These are phyloP conservation scores for Gymnocheta viridis DNA, from an alignment of 2,888 invertebrate species.

Conservation along the genomic window DNA sequence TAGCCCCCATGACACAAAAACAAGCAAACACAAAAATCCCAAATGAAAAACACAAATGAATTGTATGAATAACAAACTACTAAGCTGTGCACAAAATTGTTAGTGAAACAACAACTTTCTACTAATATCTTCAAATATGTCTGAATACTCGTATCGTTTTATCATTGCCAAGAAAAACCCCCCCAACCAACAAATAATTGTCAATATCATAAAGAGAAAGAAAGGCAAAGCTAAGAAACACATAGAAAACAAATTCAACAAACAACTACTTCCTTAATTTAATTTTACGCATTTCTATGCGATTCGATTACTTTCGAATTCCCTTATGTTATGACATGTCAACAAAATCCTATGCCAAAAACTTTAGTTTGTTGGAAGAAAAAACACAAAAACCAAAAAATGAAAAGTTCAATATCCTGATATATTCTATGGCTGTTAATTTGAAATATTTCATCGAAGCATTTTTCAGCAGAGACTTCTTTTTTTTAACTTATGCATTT, in stretches of 20 bases:
- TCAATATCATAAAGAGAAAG: background rate
- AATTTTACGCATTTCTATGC: constrained; percentile 38
- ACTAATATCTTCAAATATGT: background rate
- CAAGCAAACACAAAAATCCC: background rate
- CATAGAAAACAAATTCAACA: constrained; percentile 30
- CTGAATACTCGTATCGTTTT: background rate
- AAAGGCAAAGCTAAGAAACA: background rate
- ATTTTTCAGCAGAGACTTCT: background rate
- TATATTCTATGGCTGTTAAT: constrained; percentile 57
- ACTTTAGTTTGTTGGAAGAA: constrained; percentile 32
- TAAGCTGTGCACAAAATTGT: constrained; percentile 52
- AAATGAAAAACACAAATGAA: background rate
- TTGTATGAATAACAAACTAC: constrained; percentile 17
- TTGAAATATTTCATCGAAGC: constrained; percentile 44
- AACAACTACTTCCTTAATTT: constrained; percentile 24
- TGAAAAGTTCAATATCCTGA: constrained; percentile 67
- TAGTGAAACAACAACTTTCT: constrained; percentile 30
- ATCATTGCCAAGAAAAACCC: constrained; percentile 18
- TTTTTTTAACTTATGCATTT: constrained; percentile 16
- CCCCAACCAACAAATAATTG: constrained; percentile 31
- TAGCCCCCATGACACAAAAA: background rate
- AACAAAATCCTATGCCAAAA: constrained; percentile 66
- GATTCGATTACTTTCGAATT: constrained; percentile 19
- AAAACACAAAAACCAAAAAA: background rate
- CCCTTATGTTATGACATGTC: constrained; percentile 51